Evolutionary conservation across 2,888 invertebrate genomes (phyloP).

Genomic region (Acholoe squamosa): DNA sequence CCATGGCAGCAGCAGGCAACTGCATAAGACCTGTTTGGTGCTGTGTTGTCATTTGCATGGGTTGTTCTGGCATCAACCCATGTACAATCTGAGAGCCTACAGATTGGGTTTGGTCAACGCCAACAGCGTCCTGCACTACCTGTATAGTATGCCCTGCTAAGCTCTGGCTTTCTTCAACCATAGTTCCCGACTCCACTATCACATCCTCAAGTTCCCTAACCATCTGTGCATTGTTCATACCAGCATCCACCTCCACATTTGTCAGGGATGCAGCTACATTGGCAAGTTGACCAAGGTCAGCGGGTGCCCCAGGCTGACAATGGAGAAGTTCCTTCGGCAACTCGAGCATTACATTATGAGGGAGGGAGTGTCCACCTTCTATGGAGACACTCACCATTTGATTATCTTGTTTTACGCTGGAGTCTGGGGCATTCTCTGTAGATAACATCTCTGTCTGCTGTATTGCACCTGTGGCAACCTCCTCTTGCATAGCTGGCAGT

Average conservation of each 20-base stretch:
- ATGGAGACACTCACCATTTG: slow-evolving; percentile 26
- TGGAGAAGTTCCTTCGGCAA: slow-evolving; percentile 33
- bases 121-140: too few relatives aligned
- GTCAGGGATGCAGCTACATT: background rate
- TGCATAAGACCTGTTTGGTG: background rate
- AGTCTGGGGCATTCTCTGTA: background rate
- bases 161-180: background rate
- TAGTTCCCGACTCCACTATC: background rate
- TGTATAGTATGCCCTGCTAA: too few relatives aligned
- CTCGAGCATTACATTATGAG: slow-evolving; percentile 20
- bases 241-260: background rate
- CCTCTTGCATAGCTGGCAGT: background rate
- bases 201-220: background rate
- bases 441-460: too few relatives aligned
- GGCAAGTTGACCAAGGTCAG: background rate
- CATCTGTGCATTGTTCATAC: background rate
- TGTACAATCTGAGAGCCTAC: background rate
- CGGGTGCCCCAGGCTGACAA: slow-evolving; percentile 3
- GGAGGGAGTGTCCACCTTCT: slow-evolving; percentile 18
- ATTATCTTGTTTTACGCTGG: background rate
- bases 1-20: background rate
- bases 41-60: background rate
- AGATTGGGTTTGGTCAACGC: background rate
- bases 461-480: too few relatives aligned
- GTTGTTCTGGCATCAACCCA: background rate